A percentile compares a stretch with the other conserved stretches of the same genome.
These are phyloP conservation scores for Morinoia aosen DNA, from an alignment of 2,888 invertebrate genomes.

Conservation along the genomic window DNA sequence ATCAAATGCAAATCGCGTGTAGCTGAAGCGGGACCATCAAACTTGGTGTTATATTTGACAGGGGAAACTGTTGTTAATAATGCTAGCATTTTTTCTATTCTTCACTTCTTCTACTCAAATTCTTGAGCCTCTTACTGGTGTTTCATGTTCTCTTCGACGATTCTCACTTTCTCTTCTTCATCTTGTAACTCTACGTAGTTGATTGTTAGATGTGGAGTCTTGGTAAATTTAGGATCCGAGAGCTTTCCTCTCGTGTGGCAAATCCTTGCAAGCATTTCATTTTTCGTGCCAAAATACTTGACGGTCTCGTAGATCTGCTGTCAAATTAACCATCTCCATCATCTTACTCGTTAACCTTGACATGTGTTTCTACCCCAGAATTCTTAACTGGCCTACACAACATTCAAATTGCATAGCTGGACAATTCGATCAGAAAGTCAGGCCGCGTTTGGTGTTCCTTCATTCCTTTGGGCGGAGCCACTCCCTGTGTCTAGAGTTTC, in stretches of 20 bases:
- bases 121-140: neutral
- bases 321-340: neutral
- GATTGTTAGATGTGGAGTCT: conserved; percentile 1
- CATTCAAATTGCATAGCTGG: neutral
- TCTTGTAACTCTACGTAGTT: neutral
- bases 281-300: neutral
- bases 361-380: neutral
- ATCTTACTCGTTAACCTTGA: neutral
- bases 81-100: conserved; percentile 12
- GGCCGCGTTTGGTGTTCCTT: neutral
- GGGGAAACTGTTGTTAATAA: conserved; percentile 5
- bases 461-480: neutral
- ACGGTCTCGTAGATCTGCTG: neutral
- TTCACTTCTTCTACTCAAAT: neutral
- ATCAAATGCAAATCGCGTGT: conserved; percentile 40
- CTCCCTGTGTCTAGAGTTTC: neutral
- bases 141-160: conserved; percentile 21
- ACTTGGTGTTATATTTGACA: conserved; percentile 13
- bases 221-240: neutral
- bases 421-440: neutral
- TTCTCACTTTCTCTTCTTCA: conserved; percentile 13
- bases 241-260: conserved; percentile 8
- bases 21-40: conserved; percentile 38
- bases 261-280: neutral
- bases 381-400: neutral